Percentiles rank a stretch among this genome's conserved stretches.
Conservation (phyloP, 2,113 vertebrate genomes). For the Heloderma charlesbogerti region DNA sequence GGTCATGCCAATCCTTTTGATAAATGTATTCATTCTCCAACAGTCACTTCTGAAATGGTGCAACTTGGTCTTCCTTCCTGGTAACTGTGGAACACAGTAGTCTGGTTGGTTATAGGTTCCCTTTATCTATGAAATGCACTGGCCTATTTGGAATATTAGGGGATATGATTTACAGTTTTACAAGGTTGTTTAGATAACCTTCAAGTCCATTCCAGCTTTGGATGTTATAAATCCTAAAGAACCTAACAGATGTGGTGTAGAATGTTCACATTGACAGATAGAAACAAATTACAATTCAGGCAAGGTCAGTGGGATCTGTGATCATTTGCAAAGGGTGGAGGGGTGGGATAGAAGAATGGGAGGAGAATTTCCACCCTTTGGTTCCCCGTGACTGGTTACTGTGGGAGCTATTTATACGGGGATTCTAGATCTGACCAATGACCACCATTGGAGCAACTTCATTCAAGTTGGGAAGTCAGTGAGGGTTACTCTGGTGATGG, state of each 20-base stretch:
- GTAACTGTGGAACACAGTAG: not conserved
- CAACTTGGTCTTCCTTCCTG: not conserved
- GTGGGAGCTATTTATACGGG: not conserved
- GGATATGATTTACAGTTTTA: too few relatives aligned
- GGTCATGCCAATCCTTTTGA: not conserved
- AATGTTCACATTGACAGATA: not conserved
- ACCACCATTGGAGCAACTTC: not conserved
- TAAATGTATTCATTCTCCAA: not conserved
- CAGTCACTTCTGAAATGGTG: not conserved
- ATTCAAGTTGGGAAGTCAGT: not conserved
- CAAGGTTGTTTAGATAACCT: not conserved
- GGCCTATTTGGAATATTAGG: not conserved
- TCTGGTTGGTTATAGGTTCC: not conserved
- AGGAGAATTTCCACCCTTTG: not conserved
- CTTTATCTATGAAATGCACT: not conserved
- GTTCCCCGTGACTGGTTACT: not conserved
- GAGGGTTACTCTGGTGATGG: not conserved
- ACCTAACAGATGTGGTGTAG: not conserved
- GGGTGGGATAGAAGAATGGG: not conserved
- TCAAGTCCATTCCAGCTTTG: not conserved
- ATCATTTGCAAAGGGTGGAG: not conserved
- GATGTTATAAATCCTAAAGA: not conserved
- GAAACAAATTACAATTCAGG: constrained; percentile 5
- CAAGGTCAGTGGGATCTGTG: not conserved
- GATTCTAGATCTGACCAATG: not conserved